phyloP scores from a whole-genome alignment of 2,888 invertebrate genomes.

The Isoperla grammatica region DNA sequence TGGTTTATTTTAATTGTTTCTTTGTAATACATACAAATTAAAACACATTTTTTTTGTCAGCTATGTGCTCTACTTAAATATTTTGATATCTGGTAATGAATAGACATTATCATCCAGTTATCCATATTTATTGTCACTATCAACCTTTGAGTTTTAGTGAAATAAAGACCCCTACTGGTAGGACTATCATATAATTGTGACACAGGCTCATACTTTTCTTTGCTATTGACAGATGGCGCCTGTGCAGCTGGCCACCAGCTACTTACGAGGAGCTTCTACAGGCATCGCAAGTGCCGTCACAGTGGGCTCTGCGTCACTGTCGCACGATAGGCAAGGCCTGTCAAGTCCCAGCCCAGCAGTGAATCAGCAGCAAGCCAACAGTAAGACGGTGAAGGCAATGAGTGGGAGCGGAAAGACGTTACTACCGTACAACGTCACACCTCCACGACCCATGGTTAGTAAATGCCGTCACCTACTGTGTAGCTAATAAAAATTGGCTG shows the following conservation, averaged over 20 bases:
- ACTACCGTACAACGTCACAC: constrained; percentile 82
- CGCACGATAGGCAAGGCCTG: constrained; percentile 24
- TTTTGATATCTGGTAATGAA: too few relatives aligned
- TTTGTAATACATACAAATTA: too few relatives aligned
- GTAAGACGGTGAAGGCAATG: constrained; percentile 33
- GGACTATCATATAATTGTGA: too few relatives aligned
- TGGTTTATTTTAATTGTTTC: too few relatives aligned
- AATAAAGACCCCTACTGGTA: too few relatives aligned
- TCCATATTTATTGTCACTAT: too few relatives aligned
- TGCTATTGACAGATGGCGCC: constrained; percentile 13
- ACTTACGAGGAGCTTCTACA: constrained; percentile 31
- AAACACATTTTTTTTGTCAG: too few relatives aligned
- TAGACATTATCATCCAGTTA: too few relatives aligned
- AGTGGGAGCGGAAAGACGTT: constrained; percentile 55
- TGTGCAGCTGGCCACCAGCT: constrained; percentile 34
- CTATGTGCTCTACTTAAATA: too few relatives aligned
- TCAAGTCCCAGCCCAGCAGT: constrained; percentile 51
- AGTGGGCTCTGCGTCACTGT: not conserved
- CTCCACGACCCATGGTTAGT: constrained; percentile 66
- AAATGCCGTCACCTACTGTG: not conserved
- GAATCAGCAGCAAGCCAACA: constrained; percentile 32
- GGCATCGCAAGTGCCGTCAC: constrained; percentile 31
- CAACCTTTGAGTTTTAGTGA: too few relatives aligned
- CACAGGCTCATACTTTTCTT: not conserved
- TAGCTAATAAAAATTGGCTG: too few relatives aligned